phyloP scores from a whole-genome alignment of 2,888 invertebrate genomes.

The Carterocephalus palaemon region DNA sequence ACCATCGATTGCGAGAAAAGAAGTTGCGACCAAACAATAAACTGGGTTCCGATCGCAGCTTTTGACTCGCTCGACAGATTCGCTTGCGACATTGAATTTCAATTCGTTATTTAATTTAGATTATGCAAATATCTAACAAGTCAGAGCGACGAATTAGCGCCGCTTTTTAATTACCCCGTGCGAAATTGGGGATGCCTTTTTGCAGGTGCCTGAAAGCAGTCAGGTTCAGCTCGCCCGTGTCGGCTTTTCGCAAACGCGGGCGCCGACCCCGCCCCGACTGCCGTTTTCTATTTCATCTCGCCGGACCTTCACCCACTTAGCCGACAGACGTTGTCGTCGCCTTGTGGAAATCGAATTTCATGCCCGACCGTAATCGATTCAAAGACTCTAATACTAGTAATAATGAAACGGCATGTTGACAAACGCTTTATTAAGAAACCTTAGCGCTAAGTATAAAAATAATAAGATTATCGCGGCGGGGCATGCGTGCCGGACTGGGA shows the following conservation, averaged over 20 bases:
- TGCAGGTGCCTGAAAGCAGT: constrained; percentile 10
- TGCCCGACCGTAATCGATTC: constrained; percentile 48
- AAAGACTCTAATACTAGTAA: constrained; percentile 28
- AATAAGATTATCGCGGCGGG: constrained; percentile 45
- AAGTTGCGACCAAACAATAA: not conserved
- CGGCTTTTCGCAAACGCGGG: constrained; percentile 24
- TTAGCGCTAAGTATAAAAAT: constrained; percentile 69
- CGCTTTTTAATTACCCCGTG: constrained; percentile 1
- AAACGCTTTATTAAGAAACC: constrained; percentile 74
- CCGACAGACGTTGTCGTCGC: constrained; percentile 46
- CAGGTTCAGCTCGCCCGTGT: constrained; percentile 2
- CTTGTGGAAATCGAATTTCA: constrained; percentile 57
- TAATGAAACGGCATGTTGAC: constrained; percentile 65
- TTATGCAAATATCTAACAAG: constrained; percentile 9
- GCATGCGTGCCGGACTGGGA: constrained; percentile 35
- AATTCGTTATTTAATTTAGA: constrained; percentile 5
- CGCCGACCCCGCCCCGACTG: constrained; percentile 27
- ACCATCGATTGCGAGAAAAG: too few relatives aligned
- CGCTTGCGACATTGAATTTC: constrained; percentile 14
- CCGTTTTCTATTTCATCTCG: constrained; percentile 52
- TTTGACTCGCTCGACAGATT: too few relatives aligned
- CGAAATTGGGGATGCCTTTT: constrained; percentile 5
- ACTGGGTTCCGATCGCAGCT: too few relatives aligned
- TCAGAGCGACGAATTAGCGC: not conserved
- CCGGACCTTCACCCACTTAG: constrained; percentile 65